A percentile compares a stretch with the other conserved stretches of the same genome.
Conservation (phyloP, 2,797 vertebrate genomes). For the Poeciliopsis turneri region DNA sequence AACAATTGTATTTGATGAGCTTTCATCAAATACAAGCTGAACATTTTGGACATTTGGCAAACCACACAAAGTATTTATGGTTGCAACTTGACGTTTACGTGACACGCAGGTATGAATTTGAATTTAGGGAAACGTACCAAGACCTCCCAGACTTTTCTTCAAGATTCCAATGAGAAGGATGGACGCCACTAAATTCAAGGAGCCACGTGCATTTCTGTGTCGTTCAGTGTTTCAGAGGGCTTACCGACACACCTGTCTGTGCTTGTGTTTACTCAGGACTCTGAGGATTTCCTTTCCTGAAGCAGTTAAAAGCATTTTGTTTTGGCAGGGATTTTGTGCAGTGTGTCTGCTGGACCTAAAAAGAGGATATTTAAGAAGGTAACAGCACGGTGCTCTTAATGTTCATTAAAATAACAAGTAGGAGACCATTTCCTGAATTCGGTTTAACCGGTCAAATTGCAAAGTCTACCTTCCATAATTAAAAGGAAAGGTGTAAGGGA, state of each 20-base stretch:
- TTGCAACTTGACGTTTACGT: not conserved
- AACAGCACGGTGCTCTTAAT: not conserved
- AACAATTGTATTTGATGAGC: not conserved
- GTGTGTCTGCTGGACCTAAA: constrained; percentile 12
- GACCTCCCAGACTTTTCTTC: not conserved
- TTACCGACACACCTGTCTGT: constrained; percentile 57
- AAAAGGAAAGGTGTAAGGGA: not conserved
- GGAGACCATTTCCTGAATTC: not conserved
- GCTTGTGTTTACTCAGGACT: constrained; percentile 48
- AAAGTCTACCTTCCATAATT: not conserved
- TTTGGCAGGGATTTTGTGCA: not conserved
- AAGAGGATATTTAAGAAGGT: not conserved
- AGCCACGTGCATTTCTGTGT: not conserved
- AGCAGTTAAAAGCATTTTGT: not conserved
- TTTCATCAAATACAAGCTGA: not conserved
- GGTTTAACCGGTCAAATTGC: not conserved
- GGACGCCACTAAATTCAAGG: not conserved
- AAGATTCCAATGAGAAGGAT: not conserved
- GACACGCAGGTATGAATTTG: not conserved
- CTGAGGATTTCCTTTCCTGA: constrained; percentile 41
- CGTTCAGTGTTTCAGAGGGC: not conserved
- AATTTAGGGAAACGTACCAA: not conserved
- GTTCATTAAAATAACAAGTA: not conserved
- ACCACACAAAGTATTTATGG: not conserved
- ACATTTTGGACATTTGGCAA: not conserved